These are phyloP conservation scores for Chondrosia reniformis DNA, from an alignment of 37 sponge, comb jelly and placozoan species.

Conservation along the genomic window DNA sequence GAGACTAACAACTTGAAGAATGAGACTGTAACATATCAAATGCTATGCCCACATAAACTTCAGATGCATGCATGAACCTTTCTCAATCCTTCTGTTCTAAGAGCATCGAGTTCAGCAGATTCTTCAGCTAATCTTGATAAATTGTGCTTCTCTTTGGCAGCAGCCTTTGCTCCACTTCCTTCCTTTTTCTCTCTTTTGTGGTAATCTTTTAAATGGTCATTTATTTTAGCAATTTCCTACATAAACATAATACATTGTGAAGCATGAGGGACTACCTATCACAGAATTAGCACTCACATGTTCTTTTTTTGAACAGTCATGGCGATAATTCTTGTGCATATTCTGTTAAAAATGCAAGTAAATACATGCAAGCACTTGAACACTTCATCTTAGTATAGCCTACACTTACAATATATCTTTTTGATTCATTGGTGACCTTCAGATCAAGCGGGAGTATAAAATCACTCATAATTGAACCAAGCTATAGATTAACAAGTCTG, in stretches of 20 bases:
- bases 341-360: constrained; percentile 21
- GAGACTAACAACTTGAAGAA: no score
- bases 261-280: no score
- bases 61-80: no score
- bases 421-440: constrained; percentile 44
- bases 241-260: not conserved
- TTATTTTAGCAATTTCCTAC: constrained; percentile 10
- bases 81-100: constrained; percentile 56
- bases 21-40: no score
- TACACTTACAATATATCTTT: constrained; percentile 38
- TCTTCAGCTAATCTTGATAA: constrained; percentile 9
- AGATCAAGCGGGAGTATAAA: constrained; percentile 65
- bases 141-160: constrained; percentile 8
- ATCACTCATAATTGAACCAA: constrained; percentile 59
- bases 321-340: constrained; percentile 44
- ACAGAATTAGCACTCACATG: constrained; percentile 27
- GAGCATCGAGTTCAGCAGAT: constrained; percentile 31
- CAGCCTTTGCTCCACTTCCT: not conserved
- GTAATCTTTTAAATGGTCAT: constrained; percentile 23
- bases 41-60: no score
- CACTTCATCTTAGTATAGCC: not conserved
- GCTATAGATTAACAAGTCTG: constrained; percentile 25
- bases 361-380: not conserved
- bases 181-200: constrained; percentile 25
- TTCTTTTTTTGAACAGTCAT: constrained; percentile 36